These are phyloP conservation scores for Silvanus unidentatus DNA, from an alignment of 2,888 invertebrate species.

Conservation along the genomic window DNA sequence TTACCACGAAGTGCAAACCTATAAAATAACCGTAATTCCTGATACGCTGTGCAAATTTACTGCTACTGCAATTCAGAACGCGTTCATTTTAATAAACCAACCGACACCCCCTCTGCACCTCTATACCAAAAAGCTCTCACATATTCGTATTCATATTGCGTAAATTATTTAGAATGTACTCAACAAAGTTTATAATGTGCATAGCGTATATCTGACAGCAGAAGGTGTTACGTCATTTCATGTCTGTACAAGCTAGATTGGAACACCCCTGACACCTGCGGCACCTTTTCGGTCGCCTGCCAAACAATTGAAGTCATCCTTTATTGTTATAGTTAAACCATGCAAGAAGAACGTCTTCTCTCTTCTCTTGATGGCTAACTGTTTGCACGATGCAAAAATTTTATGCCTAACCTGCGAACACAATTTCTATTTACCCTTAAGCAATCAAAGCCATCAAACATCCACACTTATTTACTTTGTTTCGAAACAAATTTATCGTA, in stretches of 20 bases:
- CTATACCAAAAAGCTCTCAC: slow-evolving; percentile 14
- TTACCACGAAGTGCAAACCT: slow-evolving; percentile 36
- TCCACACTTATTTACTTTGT: too few relatives aligned
- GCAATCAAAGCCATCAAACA: too few relatives aligned
- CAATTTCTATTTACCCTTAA: too few relatives aligned
- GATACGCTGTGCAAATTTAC: slow-evolving; percentile 38
- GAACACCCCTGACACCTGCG: slow-evolving; percentile 40
- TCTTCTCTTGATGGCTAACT: too few relatives aligned
- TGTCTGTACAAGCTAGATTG: slow-evolving; percentile 38
- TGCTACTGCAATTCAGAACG: slow-evolving; percentile 36
- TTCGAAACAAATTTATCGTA: too few relatives aligned
- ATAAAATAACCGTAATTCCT: slow-evolving; percentile 43
- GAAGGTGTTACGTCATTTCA: slow-evolving; percentile 38
- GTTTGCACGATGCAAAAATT: too few relatives aligned
- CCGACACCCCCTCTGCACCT: too few relatives aligned
- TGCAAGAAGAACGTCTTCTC: slow-evolving; percentile 8
- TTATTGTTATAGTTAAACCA: slow-evolving; percentile 27
- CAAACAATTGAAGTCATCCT: slow-evolving; percentile 23
- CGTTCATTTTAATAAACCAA: slow-evolving; percentile 30
- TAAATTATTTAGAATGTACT: slow-evolving; percentile 43
- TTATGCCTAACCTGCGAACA: too few relatives aligned
- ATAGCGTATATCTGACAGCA: slow-evolving; percentile 39
- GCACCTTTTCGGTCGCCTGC: slow-evolving; percentile 28
- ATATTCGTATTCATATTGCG: slow-evolving; percentile 42
- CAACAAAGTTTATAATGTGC: slow-evolving; percentile 44